phyloP scores from a whole-genome alignment of 2,113 vertebrate genomes.

The Candoia aspera region DNA sequence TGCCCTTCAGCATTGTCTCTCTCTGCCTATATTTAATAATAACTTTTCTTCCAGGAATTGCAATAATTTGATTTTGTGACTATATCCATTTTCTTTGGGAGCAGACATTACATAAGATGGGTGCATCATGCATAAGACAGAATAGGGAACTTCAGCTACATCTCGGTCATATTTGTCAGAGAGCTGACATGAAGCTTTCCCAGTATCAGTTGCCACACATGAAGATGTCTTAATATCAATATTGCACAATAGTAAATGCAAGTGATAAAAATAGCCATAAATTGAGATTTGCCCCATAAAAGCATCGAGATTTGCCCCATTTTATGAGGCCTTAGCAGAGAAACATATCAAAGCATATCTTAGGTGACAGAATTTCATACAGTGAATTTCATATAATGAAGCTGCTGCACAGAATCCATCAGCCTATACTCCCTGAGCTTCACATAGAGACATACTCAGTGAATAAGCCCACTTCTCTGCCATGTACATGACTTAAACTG shows the following conservation, averaged over 20 bases:
- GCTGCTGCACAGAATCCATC: not conserved
- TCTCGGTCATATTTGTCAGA: not conserved
- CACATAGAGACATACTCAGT: not conserved
- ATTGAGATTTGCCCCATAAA: not conserved
- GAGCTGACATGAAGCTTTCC: not conserved
- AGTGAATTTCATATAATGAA: not conserved
- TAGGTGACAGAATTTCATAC: not conserved
- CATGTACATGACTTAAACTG: not conserved
- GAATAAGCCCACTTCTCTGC: not conserved
- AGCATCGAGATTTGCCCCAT: too few relatives aligned
- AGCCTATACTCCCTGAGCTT: not conserved
- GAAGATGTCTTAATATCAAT: not conserved
- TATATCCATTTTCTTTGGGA: not conserved
- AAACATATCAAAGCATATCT: not conserved
- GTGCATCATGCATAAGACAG: not conserved
- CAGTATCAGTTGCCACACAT: not conserved
- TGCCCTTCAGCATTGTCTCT: not conserved
- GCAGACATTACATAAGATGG: not conserved
- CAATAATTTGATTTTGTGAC: not conserved
- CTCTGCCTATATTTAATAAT: not conserved
- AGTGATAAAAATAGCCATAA: not conserved
- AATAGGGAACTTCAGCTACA: not conserved
- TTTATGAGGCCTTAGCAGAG: not conserved
- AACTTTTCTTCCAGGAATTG: not conserved
- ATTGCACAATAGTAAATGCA: not conserved